phyloP scores from a whole-genome alignment of 1,140 invertebrate genomes.

The Drosophila obscura region DNA sequence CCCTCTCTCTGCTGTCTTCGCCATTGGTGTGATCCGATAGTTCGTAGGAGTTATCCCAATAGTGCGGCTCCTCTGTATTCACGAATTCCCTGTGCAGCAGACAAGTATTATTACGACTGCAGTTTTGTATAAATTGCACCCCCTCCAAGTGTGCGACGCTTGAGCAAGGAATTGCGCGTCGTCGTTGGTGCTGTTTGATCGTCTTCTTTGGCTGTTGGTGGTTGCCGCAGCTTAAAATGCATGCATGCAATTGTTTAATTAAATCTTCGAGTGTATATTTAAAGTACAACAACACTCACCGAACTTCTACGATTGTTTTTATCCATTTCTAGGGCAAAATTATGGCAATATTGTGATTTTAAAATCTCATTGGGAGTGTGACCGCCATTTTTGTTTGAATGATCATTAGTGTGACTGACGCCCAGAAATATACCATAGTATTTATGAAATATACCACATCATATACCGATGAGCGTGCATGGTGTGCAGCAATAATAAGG shows the following conservation, averaged over 20 bases:
- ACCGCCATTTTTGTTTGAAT: constrained; percentile 14
- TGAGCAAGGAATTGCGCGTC: constrained; percentile 13
- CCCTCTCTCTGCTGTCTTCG: constrained; percentile 46
- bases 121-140: neutral
- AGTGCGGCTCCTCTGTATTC: constrained; percentile 44
- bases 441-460: no score
- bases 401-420: neutral
- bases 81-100: constrained; percentile 46
- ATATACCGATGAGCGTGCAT: no score
- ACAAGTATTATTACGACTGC: no score
- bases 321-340: constrained; percentile 35
- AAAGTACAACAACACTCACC: constrained; percentile 23
- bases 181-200: neutral
- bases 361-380: constrained; percentile 36
- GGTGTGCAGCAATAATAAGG: neutral
- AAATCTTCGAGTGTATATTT: neutral
- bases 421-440: no score
- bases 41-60: constrained; percentile 66
- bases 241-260: neutral
- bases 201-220: constrained; percentile 14
- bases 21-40: constrained; percentile 57
- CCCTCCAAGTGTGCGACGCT: constrained; percentile 35
- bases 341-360: constrained; percentile 10
- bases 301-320: constrained; percentile 54
- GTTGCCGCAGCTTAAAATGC: constrained; percentile 38